Percentiles rank a stretch among this genome's conserved stretches.
Evolutionary conservation across 2,797 vertebrate genomes (phyloP).

Genomic region (Cottoperca gobio): DNA sequence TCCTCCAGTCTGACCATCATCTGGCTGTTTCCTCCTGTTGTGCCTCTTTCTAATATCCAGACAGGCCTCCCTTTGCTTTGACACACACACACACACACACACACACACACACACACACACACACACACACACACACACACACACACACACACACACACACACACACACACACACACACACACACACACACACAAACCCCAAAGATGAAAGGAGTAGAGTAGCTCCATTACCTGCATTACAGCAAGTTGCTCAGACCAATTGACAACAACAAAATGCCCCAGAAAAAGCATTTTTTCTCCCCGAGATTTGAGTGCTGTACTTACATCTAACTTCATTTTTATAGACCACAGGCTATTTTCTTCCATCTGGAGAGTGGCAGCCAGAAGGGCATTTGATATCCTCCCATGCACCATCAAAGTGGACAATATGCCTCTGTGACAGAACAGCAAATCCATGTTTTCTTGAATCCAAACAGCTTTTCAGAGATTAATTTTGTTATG

Average conservation of each 20-base stretch:
- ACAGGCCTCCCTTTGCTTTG: slow-evolving; percentile 77
- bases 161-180: slow-evolving; percentile 40
- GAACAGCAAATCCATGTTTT: slow-evolving; percentile 83
- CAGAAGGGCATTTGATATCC: slow-evolving; percentile 95
- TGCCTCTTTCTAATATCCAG: slow-evolving; percentile 77
- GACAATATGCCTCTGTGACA: slow-evolving; percentile 90
- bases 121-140: slow-evolving; percentile 57
- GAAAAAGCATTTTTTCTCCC: slow-evolving; percentile 91
- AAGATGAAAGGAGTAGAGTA: slow-evolving; percentile 97
- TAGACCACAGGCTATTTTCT: slow-evolving; percentile 92
- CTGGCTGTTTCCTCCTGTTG: slow-evolving; percentile 80
- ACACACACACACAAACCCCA: slow-evolving; percentile 33
- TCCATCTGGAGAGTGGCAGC: slow-evolving; percentile 90
- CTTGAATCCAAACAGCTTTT: slow-evolving; percentile 91
- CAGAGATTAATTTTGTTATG: slow-evolving; percentile 88
- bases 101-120: not conserved
- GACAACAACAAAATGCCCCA: slow-evolving; percentile 94
- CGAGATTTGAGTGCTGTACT: slow-evolving; percentile 94
- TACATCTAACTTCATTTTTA: slow-evolving; percentile 95
- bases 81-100: slow-evolving; percentile 55
- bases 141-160: slow-evolving; percentile 60
- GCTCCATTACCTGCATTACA: slow-evolving; percentile 97
- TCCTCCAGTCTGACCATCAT: slow-evolving; percentile 64
- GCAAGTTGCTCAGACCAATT: slow-evolving; percentile 90
- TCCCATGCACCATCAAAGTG: slow-evolving; percentile 91